These are phyloP conservation scores for Ameiurus melas DNA, from an alignment of 2,113 vertebrate species.

Conservation along the genomic window DNA sequence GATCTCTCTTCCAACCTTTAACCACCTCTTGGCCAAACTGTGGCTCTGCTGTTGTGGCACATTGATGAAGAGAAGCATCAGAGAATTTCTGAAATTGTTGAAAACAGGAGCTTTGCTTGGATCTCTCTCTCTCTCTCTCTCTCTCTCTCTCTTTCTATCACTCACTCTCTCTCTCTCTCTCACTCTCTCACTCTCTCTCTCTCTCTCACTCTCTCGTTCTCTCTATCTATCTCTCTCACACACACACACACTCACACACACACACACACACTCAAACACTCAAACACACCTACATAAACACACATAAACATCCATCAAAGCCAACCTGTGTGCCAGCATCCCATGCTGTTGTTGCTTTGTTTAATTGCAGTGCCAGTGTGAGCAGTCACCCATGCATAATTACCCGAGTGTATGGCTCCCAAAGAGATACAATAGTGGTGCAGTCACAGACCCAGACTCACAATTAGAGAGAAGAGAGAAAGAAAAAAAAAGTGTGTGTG, in stretches of 20 bases:
- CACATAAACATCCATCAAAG: constrained; percentile 47
- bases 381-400: constrained; percentile 64
- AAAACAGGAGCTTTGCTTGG: constrained; percentile 2
- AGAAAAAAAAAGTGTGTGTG: neutral
- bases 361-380: constrained; percentile 62
- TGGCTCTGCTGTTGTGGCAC: neutral
- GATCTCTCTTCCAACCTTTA: neutral
- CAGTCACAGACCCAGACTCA: constrained; percentile 20
- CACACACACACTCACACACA: neutral
- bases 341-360: constrained; percentile 48
- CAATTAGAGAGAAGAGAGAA: constrained; percentile 24
- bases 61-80: neutral
- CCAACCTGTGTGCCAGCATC: constrained; percentile 48
- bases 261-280: neutral
- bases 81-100: neutral
- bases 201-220: neutral
- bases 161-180: too few species aligned
- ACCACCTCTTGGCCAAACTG: neutral
- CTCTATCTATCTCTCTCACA: too few species aligned
- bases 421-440: constrained; percentile 50
- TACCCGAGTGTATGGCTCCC: constrained; percentile 56
- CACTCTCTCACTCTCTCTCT: too few species aligned
- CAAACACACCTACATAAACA: constrained; percentile 23
- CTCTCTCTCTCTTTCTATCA: neutral
- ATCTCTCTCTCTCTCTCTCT: neutral